Conservation (phyloP, 2,113 vertebrate genomes). For the Lethenteron camtschaticum region DNA sequence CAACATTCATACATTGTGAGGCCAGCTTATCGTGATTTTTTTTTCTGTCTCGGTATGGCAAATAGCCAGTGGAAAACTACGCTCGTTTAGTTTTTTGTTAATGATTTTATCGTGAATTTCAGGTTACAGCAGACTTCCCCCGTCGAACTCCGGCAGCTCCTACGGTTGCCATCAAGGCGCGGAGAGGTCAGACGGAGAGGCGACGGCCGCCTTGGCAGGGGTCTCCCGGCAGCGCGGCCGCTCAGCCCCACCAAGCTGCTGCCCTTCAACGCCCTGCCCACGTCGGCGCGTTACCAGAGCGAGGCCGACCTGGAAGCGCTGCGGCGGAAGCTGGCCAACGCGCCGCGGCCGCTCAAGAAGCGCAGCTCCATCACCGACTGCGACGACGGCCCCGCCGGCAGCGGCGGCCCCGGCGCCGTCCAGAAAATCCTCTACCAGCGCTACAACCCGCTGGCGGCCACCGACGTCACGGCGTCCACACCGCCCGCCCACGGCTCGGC, state of each 20-base stretch:
- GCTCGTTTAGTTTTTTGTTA: no score
- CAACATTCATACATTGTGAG: no score
- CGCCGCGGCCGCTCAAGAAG: conserved; percentile 73
- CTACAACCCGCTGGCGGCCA: conserved; percentile 83
- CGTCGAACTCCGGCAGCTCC: no score
- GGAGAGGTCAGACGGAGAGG: no score
- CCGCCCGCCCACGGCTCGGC: conserved; percentile 51
- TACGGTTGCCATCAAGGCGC: no score
- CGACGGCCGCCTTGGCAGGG: not conserved
- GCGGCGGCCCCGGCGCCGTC: conserved; percentile 19
- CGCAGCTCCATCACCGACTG: conserved; percentile 90
- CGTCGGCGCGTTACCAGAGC: conserved; percentile 80
- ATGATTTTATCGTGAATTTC: no score
- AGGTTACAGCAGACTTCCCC: no score
- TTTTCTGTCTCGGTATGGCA: no score
- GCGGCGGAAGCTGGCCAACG: conserved; percentile 65
- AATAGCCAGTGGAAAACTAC: no score
- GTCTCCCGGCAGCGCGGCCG: conserved; percentile 31
- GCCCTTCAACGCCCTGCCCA: conserved; percentile 50
- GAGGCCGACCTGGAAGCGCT: conserved; percentile 75
- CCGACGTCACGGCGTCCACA: conserved; percentile 51
- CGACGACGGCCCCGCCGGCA: conserved; percentile 28
- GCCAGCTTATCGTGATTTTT: no score
- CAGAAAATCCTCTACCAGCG: conserved; percentile 89
- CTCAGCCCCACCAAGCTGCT: conserved; percentile 93